phyloP scores from a whole-genome alignment of 2,888 invertebrate species.

The Caenorhabditis zanzibari region DNA sequence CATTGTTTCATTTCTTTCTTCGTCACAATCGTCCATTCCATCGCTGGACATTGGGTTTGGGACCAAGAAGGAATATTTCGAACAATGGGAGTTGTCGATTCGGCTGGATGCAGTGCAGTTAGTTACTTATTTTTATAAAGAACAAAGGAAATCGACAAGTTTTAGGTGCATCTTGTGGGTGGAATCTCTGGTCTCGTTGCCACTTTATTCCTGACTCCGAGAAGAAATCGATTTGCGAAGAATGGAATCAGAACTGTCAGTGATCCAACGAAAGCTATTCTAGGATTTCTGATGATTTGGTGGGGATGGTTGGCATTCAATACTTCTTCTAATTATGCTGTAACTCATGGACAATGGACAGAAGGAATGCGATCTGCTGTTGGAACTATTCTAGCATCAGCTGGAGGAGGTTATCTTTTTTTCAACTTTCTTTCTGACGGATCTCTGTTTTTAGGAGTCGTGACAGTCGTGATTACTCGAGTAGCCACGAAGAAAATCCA shows the following conservation, averaged over 20 bases:
- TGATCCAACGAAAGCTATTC: slow-evolving; percentile 80
- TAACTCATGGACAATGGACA: slow-evolving; percentile 77
- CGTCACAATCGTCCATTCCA: slow-evolving; percentile 76
- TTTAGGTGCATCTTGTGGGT: slow-evolving; percentile 77
- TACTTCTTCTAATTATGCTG: slow-evolving; percentile 80
- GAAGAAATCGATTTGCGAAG: slow-evolving; percentile 75
- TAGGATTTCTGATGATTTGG: slow-evolving; percentile 81
- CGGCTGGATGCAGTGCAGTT: slow-evolving; percentile 79
- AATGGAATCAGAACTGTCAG: slow-evolving; percentile 75
- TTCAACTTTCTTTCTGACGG: not conserved
- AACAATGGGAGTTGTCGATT: slow-evolving; percentile 78
- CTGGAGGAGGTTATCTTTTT: slow-evolving; percentile 69
- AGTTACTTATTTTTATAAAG: slow-evolving; percentile 4
- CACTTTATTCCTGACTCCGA: slow-evolving; percentile 77
- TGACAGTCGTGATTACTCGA: slow-evolving; percentile 54
- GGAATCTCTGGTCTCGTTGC: slow-evolving; percentile 80
- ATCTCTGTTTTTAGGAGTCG: slow-evolving; percentile 36
- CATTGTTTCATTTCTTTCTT: slow-evolving; percentile 77
- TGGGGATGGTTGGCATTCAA: slow-evolving; percentile 81
- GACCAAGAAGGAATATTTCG: slow-evolving; percentile 77
- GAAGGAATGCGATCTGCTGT: slow-evolving; percentile 75
- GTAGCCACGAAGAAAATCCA: slow-evolving; percentile 73
- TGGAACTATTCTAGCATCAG: slow-evolving; percentile 71
- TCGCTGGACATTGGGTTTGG: slow-evolving; percentile 80
- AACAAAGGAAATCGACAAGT: not conserved